Evolutionary conservation across 2,888 invertebrate genomes (phyloP), one percentile per base, ranked within the genome.

Genomic region (Agriopis marginaria): DNA sequence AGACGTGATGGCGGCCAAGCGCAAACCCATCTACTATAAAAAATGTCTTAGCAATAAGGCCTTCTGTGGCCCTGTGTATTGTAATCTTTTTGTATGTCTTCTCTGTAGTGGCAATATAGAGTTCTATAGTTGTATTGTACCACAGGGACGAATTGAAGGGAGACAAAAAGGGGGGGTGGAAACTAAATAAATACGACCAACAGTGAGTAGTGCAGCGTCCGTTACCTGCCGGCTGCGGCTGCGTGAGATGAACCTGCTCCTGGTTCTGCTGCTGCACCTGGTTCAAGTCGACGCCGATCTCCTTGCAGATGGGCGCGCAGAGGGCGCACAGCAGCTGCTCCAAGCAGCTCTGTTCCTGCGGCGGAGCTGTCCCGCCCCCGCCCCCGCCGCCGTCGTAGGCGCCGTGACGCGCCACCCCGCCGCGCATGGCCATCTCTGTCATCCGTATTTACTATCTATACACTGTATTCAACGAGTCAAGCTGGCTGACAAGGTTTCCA

Each of bases 231-330:
- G 89, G 86, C 68, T 89, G 89, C 3, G 89, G 93, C 68, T 93
- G 90, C 0, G 84, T 92, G 10, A 93, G 77, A 69, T 93, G 92
- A 17, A 93, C 91, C 14, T 89, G 86, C 32, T 87, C 90, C 7
- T 81, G 80, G 7, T 82, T 81, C 63, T 81, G 84, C 6, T 82
- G 82, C 55, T 85, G 84, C 60, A 87, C 32, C 62, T 91, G 92
- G 64, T 91, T 88, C 63, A 94, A 77, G 59, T 94, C 93, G 0
- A 94, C 77, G 10, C 94, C 94, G 49, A 94, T 3, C 82, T 94
- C 94, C 87, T 94, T 94, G 86, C 94, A 94, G 77, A 94, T 90
- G 67, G 94, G 94, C 0, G 90, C 63, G 82, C 94, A 94, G 3
- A 94, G 88, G 0, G 93, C 92, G 58, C 94, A 94, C 59, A 94